These are phyloP conservation scores for Ranitomeya imitator DNA, from an alignment of 2,113 vertebrate species.

Conservation along the genomic window DNA sequence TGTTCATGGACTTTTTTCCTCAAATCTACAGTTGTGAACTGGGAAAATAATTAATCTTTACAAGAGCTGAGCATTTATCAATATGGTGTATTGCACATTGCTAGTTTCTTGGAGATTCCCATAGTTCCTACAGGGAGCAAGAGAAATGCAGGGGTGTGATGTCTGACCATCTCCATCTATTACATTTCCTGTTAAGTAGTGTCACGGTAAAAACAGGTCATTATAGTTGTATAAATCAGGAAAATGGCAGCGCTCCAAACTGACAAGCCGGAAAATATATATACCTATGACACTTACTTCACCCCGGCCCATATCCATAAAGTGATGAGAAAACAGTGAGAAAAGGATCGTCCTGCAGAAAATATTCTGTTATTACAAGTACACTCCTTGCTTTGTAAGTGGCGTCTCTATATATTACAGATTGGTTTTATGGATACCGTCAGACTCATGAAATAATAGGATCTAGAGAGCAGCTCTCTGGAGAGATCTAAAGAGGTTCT, in stretches of 20 bases:
- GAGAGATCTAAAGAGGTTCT: background rate
- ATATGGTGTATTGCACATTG: background rate
- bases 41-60: constrained; percentile 1
- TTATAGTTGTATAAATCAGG: constrained; percentile 14
- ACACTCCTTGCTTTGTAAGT: background rate
- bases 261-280: background rate
- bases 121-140: background rate
- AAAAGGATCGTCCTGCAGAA: background rate
- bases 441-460: background rate
- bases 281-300: background rate
- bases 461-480: background rate
- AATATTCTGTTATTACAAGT: background rate
- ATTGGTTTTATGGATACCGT: constrained; percentile 1
- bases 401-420: background rate
- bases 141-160: constrained; percentile 3
- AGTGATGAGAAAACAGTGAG: constrained; percentile 22
- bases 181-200: background rate
- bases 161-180: constrained; percentile 3
- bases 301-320: background rate
- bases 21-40: background rate
- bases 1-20: background rate
- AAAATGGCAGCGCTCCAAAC: background rate
- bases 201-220: background rate
- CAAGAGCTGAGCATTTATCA: background rate
- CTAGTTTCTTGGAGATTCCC: background rate